Base-by-base conservation (phyloP, 1,140 invertebrate genomes). In the Heterodera carotae region DNA sequence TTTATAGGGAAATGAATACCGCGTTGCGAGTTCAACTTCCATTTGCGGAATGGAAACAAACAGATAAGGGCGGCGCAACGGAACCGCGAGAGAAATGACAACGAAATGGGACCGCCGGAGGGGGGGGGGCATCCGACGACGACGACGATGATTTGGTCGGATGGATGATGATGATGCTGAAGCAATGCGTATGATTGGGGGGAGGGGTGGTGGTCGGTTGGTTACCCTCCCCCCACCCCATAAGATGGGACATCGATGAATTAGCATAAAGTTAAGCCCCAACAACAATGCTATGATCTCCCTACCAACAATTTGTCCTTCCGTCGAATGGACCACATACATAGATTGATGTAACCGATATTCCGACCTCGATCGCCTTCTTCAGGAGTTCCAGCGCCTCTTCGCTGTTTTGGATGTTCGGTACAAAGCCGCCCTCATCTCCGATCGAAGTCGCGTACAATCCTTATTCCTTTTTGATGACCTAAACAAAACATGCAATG, bases 401-500 rank as follows among this genome's bases (percentile, higher is more conserved):
- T 88, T 96, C 95, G 90, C 97, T 97, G 88, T 95, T 94, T 78
- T 93, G 91, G 88, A 99, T 97, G 89, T 99, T 98, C 53, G 97
- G 97, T 69, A 97, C 97, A 89, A 99, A 99, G 82, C 97, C 97
- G 90, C 97, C 97, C 89, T 99, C 97, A 91, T 99, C 97, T 83
- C 97, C 97, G 36, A 99, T 96, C 86, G 95, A 94, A 72, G 96
- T 99, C 33, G 96, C 96, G 89, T 96, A 93, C 83, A 96, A 90
- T 76, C 94, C 95, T 89, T 95, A 96, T 88, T 93, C 94, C 82
- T 91, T 91, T 90, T 98, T 95, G 88, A 99, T 98, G 77, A 64
- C 89, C 97, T 98, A 83, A 99, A 89, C 2, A 31, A 15, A 15
- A 34, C 29, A 29, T 12, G 5, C n/a, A 39, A 39, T 4, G 15